Evolutionary conservation across 2,888 invertebrate genomes (phyloP), one percentile per base, ranked within the genome.

Genomic region (Auanema sp.): DNA sequence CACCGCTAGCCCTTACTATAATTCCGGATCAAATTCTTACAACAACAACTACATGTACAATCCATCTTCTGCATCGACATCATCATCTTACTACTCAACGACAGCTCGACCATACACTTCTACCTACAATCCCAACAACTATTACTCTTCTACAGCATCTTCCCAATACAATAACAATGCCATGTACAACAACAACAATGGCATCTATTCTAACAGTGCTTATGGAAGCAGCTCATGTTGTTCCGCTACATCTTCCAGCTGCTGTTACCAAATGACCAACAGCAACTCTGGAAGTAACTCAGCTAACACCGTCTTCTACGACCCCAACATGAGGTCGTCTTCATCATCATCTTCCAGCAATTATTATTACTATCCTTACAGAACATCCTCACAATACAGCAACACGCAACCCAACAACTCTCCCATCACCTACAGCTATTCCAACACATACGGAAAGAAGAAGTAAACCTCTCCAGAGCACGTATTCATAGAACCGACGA

Each of bases 191-290:
- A 52, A 58, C 42, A 43, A 60, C 41, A 43, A 42, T 47, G 44
- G n/a, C 5, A 11, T 51, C 3, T 14, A 16, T 14, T 16, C 52
- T 18, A 52, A 52, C 23, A 23, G 4, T 5, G 14, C 52, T 5
- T 18, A 47, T 47, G 47, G 47, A 47, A 16, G 47, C 47, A 16
- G 47, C 47, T 47, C 21, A 47, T 72, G 71, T 50, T 72, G 71
- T 54, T 69, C 69, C 0, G 65, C 68, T 58, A 65, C 66, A 12
- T 59, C 59, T 43, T 66, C 69, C 44, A 65, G 69, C 14, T 72
- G 71, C 51, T 72, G 71, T 40, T 72, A 72, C 41, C 71, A 72
- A 50, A 65, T 51, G 41, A 58, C 44, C n/a, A 58, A 58, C 25
- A 24, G 43, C 14, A 49, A 58, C 44, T 23, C 52, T 8, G 33